Evolutionary conservation across 2,888 invertebrate species (phyloP).

Genomic region (Agelastica alni): DNA sequence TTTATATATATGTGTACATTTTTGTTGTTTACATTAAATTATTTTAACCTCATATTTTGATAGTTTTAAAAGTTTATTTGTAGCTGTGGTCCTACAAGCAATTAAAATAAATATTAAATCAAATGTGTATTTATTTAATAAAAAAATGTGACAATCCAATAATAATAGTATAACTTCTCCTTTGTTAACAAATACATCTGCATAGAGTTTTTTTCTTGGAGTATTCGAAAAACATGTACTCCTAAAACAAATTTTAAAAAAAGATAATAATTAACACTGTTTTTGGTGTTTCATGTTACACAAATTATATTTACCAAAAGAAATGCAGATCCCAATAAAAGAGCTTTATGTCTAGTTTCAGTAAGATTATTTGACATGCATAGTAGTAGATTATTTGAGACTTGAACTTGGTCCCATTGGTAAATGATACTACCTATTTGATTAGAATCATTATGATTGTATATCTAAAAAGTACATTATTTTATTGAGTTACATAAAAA

Average conservation of each 20-base stretch:
- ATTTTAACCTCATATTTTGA: conserved; percentile 52
- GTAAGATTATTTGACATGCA: conserved; percentile 72
- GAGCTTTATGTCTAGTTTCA: conserved; percentile 77
- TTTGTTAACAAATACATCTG: conserved; percentile 43
- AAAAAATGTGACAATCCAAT: too few species aligned
- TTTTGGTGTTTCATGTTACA: neutral
- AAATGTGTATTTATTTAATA: conserved; percentile 27
- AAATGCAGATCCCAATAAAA: conserved; percentile 80
- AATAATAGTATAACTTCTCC: conserved; percentile 10
- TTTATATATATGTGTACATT: conserved; percentile 51
- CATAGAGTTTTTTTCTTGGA: conserved; percentile 51
- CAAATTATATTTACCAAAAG: conserved; percentile 67
- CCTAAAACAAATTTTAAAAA: conserved; percentile 60
- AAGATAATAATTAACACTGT: neutral
- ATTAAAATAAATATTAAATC: conserved; percentile 46
- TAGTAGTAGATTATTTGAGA: conserved; percentile 74
- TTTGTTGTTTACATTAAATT: conserved; percentile 54
- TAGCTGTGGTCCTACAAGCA: conserved; percentile 54
- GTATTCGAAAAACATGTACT: conserved; percentile 68
- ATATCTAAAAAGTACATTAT: conserved; percentile 62
- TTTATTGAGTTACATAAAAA: too few species aligned
- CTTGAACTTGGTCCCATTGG: conserved; percentile 71
- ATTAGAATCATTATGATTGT: conserved; percentile 63
- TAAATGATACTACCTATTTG: conserved; percentile 71
- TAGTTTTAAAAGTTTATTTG: conserved; percentile 52